Percentiles rank a stretch among this genome's conserved stretches.
Evolutionary conservation across 2,797 vertebrate genomes (phyloP).

Genomic region (Myotis myotis): DNA sequence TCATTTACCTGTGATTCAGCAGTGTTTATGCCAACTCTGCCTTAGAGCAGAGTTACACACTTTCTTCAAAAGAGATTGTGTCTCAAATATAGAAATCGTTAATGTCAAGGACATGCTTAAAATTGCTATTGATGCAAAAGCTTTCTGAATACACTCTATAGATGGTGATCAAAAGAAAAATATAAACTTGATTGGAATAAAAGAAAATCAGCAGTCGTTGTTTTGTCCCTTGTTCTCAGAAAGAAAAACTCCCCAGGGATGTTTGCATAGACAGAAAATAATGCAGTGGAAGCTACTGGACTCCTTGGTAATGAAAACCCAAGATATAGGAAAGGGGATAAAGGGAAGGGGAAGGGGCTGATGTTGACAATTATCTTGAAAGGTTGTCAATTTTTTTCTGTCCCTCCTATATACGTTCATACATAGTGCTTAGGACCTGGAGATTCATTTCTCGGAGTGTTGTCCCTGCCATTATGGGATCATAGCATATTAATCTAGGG

Average conservation of each 20-base stretch:
- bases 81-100: constrained; percentile 48
- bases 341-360: background rate
- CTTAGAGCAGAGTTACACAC: background rate
- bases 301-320: background rate
- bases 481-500: background rate
- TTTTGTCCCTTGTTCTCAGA: constrained; percentile 15
- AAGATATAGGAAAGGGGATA: background rate
- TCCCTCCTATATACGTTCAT: background rate
- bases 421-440: background rate
- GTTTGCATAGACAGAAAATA: background rate
- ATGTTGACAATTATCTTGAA: background rate
- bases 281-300: background rate
- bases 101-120: constrained; percentile 58
- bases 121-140: constrained; percentile 27
- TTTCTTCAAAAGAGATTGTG: background rate
- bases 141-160: constrained; percentile 30
- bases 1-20: constrained; percentile 44
- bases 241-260: background rate
- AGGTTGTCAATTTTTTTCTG: background rate
- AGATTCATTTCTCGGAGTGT: background rate
- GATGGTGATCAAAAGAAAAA: constrained; percentile 52
- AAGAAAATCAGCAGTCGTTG: constrained; percentile 54
- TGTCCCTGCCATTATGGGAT: background rate
- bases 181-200: constrained; percentile 65
- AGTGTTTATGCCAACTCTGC: constrained; percentile 44